These are phyloP conservation scores for Polyommatus icarus DNA, from an alignment of 2,888 invertebrate species.

Conservation along the genomic window DNA sequence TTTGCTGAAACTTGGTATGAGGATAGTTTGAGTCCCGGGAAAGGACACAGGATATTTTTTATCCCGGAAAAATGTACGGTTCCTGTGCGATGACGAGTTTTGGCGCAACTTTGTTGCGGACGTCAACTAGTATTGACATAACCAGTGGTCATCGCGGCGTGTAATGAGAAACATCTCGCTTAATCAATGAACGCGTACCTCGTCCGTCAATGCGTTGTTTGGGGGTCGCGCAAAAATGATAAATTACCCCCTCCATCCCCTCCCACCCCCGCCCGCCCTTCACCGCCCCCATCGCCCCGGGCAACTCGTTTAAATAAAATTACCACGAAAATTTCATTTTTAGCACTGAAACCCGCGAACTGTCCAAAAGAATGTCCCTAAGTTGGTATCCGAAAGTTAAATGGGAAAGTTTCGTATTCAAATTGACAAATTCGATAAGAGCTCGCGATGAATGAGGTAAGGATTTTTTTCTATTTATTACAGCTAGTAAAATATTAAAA, in stretches of 20 bases:
- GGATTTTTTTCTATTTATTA: constrained; percentile 23
- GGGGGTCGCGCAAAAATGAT: constrained; percentile 14
- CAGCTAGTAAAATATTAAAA: constrained; percentile 8
- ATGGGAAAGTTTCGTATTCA: constrained; percentile 72
- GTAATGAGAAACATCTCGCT: not conserved
- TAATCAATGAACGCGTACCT: not conserved
- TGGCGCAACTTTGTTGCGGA: too few relatives aligned
- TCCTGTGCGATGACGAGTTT: too few relatives aligned
- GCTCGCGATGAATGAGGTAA: constrained; percentile 20
- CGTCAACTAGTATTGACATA: too few relatives aligned
- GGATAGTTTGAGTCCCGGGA: too few relatives aligned
- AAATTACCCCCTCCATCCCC: constrained; percentile 36
- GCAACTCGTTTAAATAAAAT: constrained; percentile 47
- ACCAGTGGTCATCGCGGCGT: not conserved
- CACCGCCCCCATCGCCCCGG: constrained; percentile 36
- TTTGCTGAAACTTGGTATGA: too few relatives aligned
- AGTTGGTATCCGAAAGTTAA: constrained; percentile 69
- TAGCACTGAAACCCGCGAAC: constrained; percentile 55
- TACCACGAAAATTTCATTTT: constrained; percentile 54
- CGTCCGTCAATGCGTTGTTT: constrained; percentile 1
- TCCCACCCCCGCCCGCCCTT: constrained; percentile 34
- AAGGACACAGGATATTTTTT: too few relatives aligned
- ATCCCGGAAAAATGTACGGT: too few relatives aligned
- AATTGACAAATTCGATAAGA: constrained; percentile 70
- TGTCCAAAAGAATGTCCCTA: constrained; percentile 61